Base-by-base conservation (phyloP, 1,140 invertebrate species). In the Drosophila kepulauana region DNA sequence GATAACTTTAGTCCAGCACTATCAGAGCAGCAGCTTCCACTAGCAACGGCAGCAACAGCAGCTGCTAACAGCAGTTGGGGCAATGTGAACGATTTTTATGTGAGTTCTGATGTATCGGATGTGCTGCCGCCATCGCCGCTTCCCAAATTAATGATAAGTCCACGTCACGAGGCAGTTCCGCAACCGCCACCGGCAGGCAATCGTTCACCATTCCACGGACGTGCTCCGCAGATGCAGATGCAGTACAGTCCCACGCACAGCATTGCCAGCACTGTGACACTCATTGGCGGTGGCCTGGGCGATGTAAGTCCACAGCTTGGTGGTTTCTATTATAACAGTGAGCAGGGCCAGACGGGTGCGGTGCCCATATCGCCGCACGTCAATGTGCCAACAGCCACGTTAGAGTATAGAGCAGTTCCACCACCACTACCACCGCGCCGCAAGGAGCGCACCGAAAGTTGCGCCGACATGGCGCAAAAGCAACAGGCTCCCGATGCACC, bases 311-410 rank as follows among this genome's bases (percentile, higher is more conserved):
- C 87, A 5, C 85, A 87, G 33, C 46, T 79, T 30, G 86, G 85
- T 1, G 81, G 75, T 15, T 88, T 88, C 20, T 88, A 88, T 35
- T 88, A 48, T 49, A 89, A 89, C 48, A 85, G 43, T 43, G 63
- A 82, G 35, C 68, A 90, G 3, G 71, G 64, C 0, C 73, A 71
- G 4, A 3, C 75, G 5, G 71, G 75, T 15, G 85, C 78, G 38
- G 85, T 93, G 71, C 92, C 92, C 28, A 91, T 93, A 51, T 93
- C 92, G 33, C 92, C 92, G 15, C 92, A 93, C 71, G 92, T 93
- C 5, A 93, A 93, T 68, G 92, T 93, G 1, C 92, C 92, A 45
- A 79, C 80, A n/a, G 79, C 79, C n/a, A 78, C 63, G n/a, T 28
- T 82, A 5, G 91, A 92, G 51, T 91, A 91, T 75, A 77, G 85